Evolutionary conservation across 2,797 vertebrate species (phyloP).

Genomic region (Chaenodraco wilsoni): DNA sequence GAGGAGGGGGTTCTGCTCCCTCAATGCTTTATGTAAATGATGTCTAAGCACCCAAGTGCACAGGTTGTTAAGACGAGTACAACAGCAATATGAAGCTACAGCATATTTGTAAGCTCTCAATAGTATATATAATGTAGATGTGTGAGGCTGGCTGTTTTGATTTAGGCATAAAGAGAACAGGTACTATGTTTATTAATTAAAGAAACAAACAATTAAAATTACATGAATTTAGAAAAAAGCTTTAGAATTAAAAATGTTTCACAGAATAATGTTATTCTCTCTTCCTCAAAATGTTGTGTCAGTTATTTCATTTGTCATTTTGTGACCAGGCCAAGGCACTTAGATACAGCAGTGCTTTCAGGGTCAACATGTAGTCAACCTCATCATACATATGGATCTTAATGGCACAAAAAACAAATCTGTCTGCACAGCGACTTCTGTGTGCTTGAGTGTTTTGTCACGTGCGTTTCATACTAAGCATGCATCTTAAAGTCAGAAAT

Average conservation of each 20-base stretch:
- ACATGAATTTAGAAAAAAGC: background rate
- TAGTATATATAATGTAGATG: conserved; percentile 12
- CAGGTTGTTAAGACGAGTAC: conserved; percentile 64
- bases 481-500: conserved; percentile 16
- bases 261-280: background rate
- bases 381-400: conserved; percentile 3
- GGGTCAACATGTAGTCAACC: background rate
- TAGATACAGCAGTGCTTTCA: conserved; percentile 12
- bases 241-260: background rate
- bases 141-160: conserved; percentile 16
- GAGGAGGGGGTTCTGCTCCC: conserved; percentile 34
- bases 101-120: conserved; percentile 25
- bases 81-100: conserved; percentile 35
- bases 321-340: conserved; percentile 6
- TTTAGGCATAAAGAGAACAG: conserved; percentile 10
- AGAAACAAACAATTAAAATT: background rate
- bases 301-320: conserved; percentile 8
- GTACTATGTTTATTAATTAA: background rate
- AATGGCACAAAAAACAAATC: conserved; percentile 13
- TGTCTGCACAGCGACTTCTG: background rate
- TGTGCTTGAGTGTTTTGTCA: background rate
- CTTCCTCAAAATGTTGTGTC: background rate
- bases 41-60: conserved; percentile 67
- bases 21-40: conserved; percentile 73
- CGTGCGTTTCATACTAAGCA: background rate